Evolutionary conservation across 2,888 invertebrate species (phyloP).

Genomic region (Rhabditoides inermis): DNA sequence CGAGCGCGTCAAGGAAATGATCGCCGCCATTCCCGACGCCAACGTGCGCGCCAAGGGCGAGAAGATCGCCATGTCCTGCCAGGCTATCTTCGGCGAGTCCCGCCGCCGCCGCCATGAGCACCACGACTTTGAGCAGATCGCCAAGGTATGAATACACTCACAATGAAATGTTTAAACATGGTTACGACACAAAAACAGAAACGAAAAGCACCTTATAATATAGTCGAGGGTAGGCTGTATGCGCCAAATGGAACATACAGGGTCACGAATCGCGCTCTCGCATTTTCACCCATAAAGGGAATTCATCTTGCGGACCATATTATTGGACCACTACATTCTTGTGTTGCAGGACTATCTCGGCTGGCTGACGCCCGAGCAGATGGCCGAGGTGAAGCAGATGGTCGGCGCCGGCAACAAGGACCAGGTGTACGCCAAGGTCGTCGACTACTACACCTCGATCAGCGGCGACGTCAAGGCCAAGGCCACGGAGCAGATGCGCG

Average conservation of each 20-base stretch:
- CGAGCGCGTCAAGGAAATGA: neutral
- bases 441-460: constrained; percentile 4
- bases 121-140: too few relatives aligned
- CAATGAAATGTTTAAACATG: too few relatives aligned
- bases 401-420: constrained; percentile 2
- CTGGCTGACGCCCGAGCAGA: constrained; percentile 5
- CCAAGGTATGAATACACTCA: too few relatives aligned
- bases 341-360: constrained; percentile 2
- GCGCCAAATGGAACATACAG: neutral
- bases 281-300: neutral
- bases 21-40: neutral
- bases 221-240: neutral
- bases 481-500: constrained; percentile 13
- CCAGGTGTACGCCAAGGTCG: neutral
- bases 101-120: too few relatives aligned
- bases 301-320: too few relatives aligned
- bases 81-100: too few relatives aligned
- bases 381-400: constrained; percentile 5
- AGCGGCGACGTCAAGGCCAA: constrained; percentile 16
- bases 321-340: too few relatives aligned
- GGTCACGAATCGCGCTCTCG: neutral
- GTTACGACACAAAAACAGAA: constrained; percentile 4
- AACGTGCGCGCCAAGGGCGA: neutral
- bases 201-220: neutral
- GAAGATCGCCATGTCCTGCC: too few relatives aligned